A percentile compares a stretch with the other conserved stretches of the same genome.
phyloP scores from a whole-genome alignment of 2,797 vertebrate genomes.

The Pseudochirops cupreus region DNA sequence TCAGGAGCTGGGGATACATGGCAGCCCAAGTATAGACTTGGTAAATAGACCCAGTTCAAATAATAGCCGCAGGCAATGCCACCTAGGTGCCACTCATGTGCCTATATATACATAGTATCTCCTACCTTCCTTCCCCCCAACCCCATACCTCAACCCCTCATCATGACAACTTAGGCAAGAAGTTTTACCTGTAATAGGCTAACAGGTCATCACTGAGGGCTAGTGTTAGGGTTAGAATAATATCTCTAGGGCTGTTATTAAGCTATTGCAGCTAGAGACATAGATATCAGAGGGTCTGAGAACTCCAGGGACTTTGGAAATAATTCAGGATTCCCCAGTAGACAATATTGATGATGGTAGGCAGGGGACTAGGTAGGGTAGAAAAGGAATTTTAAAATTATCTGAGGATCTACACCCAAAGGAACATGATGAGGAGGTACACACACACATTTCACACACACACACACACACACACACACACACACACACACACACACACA shows the following conservation, averaged over 20 bases:
- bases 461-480: background rate
- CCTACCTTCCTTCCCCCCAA: background rate
- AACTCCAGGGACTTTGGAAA: background rate
- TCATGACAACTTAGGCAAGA: background rate
- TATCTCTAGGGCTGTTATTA: background rate
- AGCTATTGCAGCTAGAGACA: background rate
- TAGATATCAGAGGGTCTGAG: background rate
- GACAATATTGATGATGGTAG: background rate
- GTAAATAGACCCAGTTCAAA: background rate
- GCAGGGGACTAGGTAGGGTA: background rate
- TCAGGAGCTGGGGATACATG: background rate
- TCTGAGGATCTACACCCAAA: background rate
- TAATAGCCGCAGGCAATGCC: background rate
- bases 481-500: background rate
- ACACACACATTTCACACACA: background rate
- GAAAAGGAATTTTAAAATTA: background rate
- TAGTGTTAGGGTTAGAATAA: background rate
- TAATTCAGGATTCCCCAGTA: background rate
- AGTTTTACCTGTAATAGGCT: background rate
- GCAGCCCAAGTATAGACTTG: background rate
- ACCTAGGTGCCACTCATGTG: background rate
- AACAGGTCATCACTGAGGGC: background rate
- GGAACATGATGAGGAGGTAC: background rate
- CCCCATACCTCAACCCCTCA: background rate
- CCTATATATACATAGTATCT: background rate